Conservation (phyloP, 2,888 invertebrate genomes). For the Drosophila leonis region DNA sequence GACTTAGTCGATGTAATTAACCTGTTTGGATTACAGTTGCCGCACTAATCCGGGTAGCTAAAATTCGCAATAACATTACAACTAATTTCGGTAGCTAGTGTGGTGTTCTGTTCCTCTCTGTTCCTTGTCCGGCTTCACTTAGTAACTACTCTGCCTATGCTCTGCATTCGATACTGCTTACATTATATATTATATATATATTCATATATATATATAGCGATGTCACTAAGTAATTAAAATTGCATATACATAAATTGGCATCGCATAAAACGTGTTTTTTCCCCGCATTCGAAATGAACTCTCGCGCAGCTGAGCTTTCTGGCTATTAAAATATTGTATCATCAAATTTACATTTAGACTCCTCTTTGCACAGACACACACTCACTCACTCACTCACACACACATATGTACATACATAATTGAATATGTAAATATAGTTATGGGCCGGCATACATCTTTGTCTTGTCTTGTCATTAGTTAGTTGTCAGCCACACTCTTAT, state of each 20-base stretch:
- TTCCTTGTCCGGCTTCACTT: not conserved
- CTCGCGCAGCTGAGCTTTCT: conserved; percentile 1
- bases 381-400: not conserved
- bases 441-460: conserved; percentile 16
- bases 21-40: conserved; percentile 45
- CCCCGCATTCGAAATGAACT: conserved; percentile 6
- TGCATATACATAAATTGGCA: conserved; percentile 15
- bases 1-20: conserved; percentile 56
- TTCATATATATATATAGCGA: conserved; percentile 2
- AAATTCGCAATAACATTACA: conserved; percentile 39
- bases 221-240: conserved; percentile 19
- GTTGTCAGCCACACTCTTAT: conserved; percentile 23
- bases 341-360: conserved; percentile 29
- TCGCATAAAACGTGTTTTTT: conserved; percentile 21
- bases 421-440: conserved; percentile 17
- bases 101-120: not conserved
- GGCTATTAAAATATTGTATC: conserved; percentile 34
- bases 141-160: not conserved
- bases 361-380: not conserved
- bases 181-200: not conserved
- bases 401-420: conserved; percentile 5
- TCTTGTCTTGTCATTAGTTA: conserved; percentile 17
- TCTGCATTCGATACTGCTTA: conserved; percentile 10
- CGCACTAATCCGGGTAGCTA: conserved; percentile 24
- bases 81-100: conserved; percentile 20